Evolutionary conservation across 2,888 invertebrate genomes (phyloP).

Genomic region (Eristalinus aeneus): DNA sequence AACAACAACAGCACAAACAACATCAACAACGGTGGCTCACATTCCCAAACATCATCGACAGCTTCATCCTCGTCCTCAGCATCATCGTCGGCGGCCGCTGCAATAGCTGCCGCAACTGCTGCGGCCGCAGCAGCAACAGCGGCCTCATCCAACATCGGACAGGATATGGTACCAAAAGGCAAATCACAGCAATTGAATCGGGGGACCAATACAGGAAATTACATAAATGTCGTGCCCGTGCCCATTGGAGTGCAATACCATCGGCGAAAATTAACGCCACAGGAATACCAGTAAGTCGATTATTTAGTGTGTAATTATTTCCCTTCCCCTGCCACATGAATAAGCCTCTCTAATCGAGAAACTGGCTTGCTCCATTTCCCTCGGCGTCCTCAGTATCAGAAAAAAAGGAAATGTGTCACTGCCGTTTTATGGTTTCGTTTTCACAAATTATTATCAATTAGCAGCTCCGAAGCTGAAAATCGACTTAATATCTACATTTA

Average conservation of each 20-base stretch:
- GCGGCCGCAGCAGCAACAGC: constrained; percentile 72
- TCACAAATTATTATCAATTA: too few relatives aligned
- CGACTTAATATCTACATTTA: too few relatives aligned
- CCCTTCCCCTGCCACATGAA: neutral
- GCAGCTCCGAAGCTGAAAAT: too few relatives aligned
- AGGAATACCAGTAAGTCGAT: constrained; percentile 79
- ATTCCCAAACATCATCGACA: constrained; percentile 72
- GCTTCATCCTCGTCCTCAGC: constrained; percentile 74
- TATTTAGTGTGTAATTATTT: constrained; percentile 25
- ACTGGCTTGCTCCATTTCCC: neutral
- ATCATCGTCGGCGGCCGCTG: constrained; percentile 72
- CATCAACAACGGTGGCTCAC: constrained; percentile 62
- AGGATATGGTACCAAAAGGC: constrained; percentile 67
- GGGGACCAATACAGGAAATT: constrained; percentile 76
- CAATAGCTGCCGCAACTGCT: constrained; percentile 70
- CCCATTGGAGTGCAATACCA: constrained; percentile 80
- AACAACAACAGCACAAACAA: constrained; percentile 26
- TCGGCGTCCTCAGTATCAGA: neutral
- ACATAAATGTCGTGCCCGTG: constrained; percentile 80
- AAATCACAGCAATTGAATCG: constrained; percentile 74
- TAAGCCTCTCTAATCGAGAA: neutral
- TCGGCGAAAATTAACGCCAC: constrained; percentile 79
- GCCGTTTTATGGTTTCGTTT: too few relatives aligned
- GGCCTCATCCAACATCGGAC: constrained; percentile 67
- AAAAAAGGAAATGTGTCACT: too few relatives aligned